A percentile compares a stretch with the other conserved stretches of the same genome.
phyloP scores from a whole-genome alignment of 1,140 invertebrate genomes.

The Saccostrea cuccullata region DNA sequence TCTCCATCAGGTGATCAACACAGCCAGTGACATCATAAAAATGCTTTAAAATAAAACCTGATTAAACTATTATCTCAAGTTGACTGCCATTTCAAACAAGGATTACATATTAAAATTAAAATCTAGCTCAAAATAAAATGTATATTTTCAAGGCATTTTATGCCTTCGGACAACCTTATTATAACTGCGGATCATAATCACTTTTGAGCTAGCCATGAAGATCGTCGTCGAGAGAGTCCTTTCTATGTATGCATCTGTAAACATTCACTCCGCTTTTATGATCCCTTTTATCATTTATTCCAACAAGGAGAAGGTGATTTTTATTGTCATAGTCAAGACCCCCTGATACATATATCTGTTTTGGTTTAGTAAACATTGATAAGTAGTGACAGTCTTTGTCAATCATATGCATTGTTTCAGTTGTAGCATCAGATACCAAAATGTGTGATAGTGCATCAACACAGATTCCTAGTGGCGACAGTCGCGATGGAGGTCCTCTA shows the following conservation, averaged over 20 bases:
- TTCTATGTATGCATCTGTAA: not conserved
- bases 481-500: not conserved
- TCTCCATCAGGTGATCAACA: too few relatives aligned
- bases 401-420: not conserved
- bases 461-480: not conserved
- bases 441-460: not conserved
- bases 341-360: not conserved
- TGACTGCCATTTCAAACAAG: too few relatives aligned
- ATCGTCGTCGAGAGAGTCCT: too few relatives aligned
- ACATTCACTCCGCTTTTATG: not conserved
- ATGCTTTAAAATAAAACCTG: too few relatives aligned
- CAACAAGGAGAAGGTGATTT: not conserved
- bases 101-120: too few relatives aligned
- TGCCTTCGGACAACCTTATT: too few relatives aligned
- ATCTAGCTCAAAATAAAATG: too few relatives aligned
- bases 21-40: too few relatives aligned
- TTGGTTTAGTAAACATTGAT: not conserved
- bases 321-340: not conserved
- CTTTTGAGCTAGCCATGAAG: too few relatives aligned
- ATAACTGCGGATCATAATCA: too few relatives aligned
- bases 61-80: too few relatives aligned
- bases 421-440: not conserved
- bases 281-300: not conserved
- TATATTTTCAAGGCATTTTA: too few relatives aligned
- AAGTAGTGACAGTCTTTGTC: not conserved